Base-by-base conservation (phyloP, 2,797 vertebrate genomes). In the Chiloscyllium punctatum region DNA sequence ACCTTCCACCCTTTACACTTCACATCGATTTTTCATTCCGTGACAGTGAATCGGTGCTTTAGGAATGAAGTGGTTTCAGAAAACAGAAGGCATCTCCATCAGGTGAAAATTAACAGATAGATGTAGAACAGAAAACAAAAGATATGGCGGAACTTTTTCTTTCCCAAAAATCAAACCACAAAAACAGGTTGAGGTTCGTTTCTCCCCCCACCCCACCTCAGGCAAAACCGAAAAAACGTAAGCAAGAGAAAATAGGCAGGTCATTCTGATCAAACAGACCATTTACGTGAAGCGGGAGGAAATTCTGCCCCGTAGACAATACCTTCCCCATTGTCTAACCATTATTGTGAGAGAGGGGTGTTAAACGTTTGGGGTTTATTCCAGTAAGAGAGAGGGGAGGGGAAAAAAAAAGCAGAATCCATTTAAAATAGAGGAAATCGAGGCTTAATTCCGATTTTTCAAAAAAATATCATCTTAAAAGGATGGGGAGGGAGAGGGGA, bases 91-190 rank as follows among this genome's bases (percentile, higher is more conserved):
- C 27, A 72, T 72, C 30, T 8, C 66, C 90, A 8, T 7, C 62
- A 9, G 90, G n/a, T 68, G 3, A n/a, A 69, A 37, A 92, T 92
- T 92, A 68, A 92, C 62, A 92, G 68, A 68, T 1, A 18, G 48
- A 33, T 16, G 33, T 30, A 15, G 30, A 13, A 2, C 27, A 8
- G 66, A n/a, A 33, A 92, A 62, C 18, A 68, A 92, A 68, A 68
- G 90, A 92, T 92, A 92, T n/a, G 90, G 90, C 62, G 62, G 90
- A 68, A 92, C 90, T 92, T 62, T 37, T 42, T 9, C 42, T 48
- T 48, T 48, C 42, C 57, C 2, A 91, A 91, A 91, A 66, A 33
- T 66, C 6, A 23, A 16, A 5, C 5, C 5, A 30, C 8, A 74
- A 16, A 25, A 4, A 51, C 42, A 7, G 57, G 15, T 66, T 66